Conservation (phyloP, 37 sponge, comb jelly and placozoan genomes). For the Crambe crambe region DNA sequence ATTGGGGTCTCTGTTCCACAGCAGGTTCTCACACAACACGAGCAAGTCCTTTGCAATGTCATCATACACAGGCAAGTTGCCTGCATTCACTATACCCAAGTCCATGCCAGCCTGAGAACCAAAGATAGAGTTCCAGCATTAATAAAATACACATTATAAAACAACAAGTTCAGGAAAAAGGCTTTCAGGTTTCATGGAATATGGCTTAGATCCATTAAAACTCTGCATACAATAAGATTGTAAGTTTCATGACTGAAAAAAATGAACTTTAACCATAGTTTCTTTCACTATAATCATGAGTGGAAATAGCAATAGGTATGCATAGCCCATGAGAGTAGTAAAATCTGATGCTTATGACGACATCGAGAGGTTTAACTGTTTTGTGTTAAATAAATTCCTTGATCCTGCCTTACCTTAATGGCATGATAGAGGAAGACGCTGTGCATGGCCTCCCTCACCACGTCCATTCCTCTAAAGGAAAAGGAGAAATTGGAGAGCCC, state of each 20-base stretch:
- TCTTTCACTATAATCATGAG: no score
- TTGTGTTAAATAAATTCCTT: neutral
- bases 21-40: slow-evolving; percentile 84
- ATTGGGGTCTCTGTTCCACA: slow-evolving; percentile 81
- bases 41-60: slow-evolving; percentile 85
- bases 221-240: neutral
- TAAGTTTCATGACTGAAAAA: neutral
- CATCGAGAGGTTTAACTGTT: neutral
- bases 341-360: neutral
- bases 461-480: slow-evolving; percentile 92
- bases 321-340: neutral
- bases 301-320: no score
- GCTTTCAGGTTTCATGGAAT: neutral
- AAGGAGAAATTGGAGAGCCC: slow-evolving; percentile 97
- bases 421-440: slow-evolving; percentile 98
- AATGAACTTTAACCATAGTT: neutral
- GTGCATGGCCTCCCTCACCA: slow-evolving; percentile 94
- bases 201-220: neutral
- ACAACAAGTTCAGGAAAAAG: neutral
- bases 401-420: slow-evolving; percentile 65
- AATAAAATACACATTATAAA: neutral
- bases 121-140: neutral
- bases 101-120: slow-evolving; percentile 89
- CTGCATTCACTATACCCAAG: slow-evolving; percentile 99
- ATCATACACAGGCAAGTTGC: slow-evolving; percentile 92